phyloP scores from a whole-genome alignment of 2,113 vertebrate species.

The Rostratula benghalensis region DNA sequence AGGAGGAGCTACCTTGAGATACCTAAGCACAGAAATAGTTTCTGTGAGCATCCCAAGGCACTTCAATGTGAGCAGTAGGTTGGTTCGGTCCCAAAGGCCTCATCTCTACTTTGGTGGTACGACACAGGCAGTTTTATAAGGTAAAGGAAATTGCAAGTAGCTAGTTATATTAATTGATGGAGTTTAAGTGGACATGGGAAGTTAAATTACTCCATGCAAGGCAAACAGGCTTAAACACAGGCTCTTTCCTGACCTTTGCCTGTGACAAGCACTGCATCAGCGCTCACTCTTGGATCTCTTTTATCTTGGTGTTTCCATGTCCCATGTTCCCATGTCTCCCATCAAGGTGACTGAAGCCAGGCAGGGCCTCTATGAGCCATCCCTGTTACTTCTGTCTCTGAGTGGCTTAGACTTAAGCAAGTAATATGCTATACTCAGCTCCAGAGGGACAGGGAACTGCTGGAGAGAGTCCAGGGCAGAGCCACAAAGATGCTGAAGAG shows the following conservation, averaged over 20 bases:
- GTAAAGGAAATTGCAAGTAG: background rate
- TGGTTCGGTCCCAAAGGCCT: background rate
- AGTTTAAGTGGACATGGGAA: background rate
- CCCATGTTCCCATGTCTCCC: background rate
- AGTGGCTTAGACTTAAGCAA: background rate
- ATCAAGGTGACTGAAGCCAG: background rate
- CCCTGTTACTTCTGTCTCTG: background rate
- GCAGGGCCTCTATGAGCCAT: background rate
- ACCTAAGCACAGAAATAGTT: background rate
- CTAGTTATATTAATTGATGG: background rate
- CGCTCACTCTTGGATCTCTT: background rate
- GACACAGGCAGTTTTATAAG: background rate
- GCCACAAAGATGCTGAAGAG: too few species aligned
- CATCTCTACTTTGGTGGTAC: background rate
- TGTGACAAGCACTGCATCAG: rapidly evolving
- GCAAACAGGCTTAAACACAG: background rate
- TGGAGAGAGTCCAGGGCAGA: too few species aligned
- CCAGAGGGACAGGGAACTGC: too few species aligned
- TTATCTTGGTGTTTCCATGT: background rate
- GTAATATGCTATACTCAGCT: background rate
- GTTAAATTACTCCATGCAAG: background rate
- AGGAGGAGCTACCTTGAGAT: background rate
- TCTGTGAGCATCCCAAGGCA: background rate
- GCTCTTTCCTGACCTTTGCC: background rate
- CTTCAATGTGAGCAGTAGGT: rapidly evolving